Percentiles rank a stretch among this genome's conserved stretches.
These are phyloP conservation scores for Heterodera carotae DNA, from an alignment of 1,140 invertebrate genomes.

Conservation along the genomic window DNA sequence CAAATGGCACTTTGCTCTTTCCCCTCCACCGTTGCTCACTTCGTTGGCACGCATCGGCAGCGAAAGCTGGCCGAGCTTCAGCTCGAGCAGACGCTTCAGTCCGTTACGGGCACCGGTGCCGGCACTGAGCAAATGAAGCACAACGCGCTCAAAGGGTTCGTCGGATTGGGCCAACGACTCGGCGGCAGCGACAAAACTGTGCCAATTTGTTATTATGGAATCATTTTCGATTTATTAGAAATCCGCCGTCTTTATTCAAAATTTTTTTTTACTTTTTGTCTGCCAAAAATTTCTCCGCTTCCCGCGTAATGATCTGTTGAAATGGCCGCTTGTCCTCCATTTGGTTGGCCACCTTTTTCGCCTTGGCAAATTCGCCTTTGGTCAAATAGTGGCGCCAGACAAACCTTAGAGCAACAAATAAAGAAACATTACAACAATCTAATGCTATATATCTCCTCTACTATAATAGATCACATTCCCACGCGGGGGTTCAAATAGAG, in stretches of 20 bases:
- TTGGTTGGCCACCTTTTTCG: slow-evolving; percentile 38
- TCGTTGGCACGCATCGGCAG: slow-evolving; percentile 14
- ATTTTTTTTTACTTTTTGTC: slow-evolving; percentile 35
- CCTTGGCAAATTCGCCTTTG: slow-evolving; percentile 46
- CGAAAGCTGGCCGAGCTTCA: slow-evolving; percentile 32
- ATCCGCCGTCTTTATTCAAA: no score
- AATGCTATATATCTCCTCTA: no score
- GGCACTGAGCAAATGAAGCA: slow-evolving; percentile 43
- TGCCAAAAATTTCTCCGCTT: slow-evolving; percentile 49
- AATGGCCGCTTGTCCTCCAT: slow-evolving; percentile 44
- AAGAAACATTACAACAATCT: no score
- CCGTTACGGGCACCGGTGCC: slow-evolving; percentile 41
- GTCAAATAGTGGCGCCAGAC: slow-evolving; percentile 48
- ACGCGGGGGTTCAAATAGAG: no score
- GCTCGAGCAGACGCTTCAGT: slow-evolving; percentile 42
- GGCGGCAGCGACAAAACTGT: slow-evolving; percentile 42
- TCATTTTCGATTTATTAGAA: no score
- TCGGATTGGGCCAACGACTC: slow-evolving; percentile 48
- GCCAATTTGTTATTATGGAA: no score
- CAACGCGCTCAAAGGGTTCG: slow-evolving; percentile 45
- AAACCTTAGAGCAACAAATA: slow-evolving; percentile 36
- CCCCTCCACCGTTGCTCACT: background rate
- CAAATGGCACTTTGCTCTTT: no score
- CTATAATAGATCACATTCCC: no score
- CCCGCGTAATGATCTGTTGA: slow-evolving; percentile 50